Base-by-base conservation (phyloP, 2,888 invertebrate genomes). In the Leptinotarsa haldemani region DNA sequence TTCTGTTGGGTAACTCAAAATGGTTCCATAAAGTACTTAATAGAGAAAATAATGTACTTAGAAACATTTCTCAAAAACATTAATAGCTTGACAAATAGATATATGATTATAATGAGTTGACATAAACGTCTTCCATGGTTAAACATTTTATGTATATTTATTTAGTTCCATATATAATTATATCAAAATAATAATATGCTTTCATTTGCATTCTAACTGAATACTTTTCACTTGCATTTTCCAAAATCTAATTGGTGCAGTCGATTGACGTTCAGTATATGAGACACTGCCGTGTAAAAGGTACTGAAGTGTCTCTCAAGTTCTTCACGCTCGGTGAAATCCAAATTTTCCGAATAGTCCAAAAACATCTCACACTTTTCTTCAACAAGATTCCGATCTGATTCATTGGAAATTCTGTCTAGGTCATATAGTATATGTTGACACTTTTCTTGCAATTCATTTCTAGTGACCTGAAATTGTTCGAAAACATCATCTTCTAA, bases 401-500 rank as follows among this genome's bases (percentile, higher is more conserved):
- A 58, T 22, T 22, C 58, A 3, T 12, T 4, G 20, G 13, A 12
- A 22, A 58, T 58, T 58, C 20, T 58, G 2, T 13, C 9, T 58
- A 22, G 22, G 25, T 58, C 58, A 22, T 58, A 58, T 13, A 58
- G 9, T 12, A 58, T 16, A 25, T 58, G 58, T 13, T 12, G 0
- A 58, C 58, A 58, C 25, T 58, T 58, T 58, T 2, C 16, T 58
- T 22, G 20, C 58, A 58, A 7, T 7, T 30, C 7, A 30, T 30
- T 58, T 58, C 13, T 22, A 22, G 12, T 22, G 12, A 5, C 25
- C 13, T 16, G 13, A 58, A 58, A 58, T 53, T 16, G n/a, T 25
- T 75, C 72, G 68, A 78, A 79, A 50, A 64, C 16, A 0, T 76
- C 74, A 61, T 79, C 79, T 16, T 75, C 75, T 3, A 30, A 1